Percentiles rank a stretch among this genome's conserved stretches.
Conservation (phyloP, 2,888 invertebrate species). For the Drosophila ustulata region DNA sequence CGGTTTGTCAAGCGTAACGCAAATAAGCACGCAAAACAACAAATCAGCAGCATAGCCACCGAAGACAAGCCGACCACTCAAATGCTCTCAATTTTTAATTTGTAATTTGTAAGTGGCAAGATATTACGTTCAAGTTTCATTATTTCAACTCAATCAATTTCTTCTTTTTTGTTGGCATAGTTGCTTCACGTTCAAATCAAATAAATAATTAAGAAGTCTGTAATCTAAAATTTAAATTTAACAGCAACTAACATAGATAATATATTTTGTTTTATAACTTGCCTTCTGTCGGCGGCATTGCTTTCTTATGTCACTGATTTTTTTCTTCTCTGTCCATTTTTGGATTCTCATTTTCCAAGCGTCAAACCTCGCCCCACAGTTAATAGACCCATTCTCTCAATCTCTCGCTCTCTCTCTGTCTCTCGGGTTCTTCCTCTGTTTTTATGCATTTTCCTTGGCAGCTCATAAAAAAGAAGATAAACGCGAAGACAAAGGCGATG, state of each 20-base stretch:
- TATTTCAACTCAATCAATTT: too few species aligned
- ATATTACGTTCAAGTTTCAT: too few species aligned
- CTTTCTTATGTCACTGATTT: neutral
- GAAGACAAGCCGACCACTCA: conserved; percentile 16
- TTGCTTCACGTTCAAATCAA: too few species aligned
- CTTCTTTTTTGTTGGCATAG: too few species aligned
- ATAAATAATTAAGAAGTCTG: too few species aligned
- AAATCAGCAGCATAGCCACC: conserved; percentile 4
- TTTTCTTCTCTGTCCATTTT: neutral
- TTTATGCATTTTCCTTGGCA: conserved; percentile 6
- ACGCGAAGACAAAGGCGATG: conserved; percentile 20
- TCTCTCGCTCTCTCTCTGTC: neutral
- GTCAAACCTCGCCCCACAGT: neutral
- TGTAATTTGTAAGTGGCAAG: too few species aligned
- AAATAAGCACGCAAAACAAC: conserved; percentile 54
- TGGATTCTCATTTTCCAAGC: neutral
- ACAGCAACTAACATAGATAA: too few species aligned
- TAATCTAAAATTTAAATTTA: too few species aligned
- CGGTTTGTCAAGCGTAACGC: conserved; percentile 74
- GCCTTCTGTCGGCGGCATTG: too few species aligned
- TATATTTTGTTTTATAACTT: too few species aligned
- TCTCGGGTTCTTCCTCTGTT: neutral
- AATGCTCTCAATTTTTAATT: conserved; percentile 15
- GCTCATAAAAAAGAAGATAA: conserved; percentile 15
- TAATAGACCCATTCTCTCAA: neutral